A percentile compares a stretch with the other conserved stretches of the same genome.
Conservation (phyloP, 2,797 vertebrate species). For the Serranus cabrilla region DNA sequence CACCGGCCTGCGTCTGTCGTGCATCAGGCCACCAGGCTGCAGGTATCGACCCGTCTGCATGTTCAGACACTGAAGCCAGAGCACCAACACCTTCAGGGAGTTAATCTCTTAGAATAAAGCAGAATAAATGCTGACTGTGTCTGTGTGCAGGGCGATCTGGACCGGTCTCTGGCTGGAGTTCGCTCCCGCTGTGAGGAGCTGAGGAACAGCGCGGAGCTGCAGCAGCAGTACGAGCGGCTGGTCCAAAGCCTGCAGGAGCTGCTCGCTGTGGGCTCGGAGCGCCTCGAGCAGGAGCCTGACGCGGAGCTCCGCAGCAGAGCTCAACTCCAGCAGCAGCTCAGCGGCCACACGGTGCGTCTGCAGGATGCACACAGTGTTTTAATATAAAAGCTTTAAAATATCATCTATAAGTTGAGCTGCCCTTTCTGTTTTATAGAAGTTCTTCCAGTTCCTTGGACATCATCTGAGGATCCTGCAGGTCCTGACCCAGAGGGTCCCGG, state of each 20-base stretch:
- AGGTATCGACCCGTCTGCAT: too few relatives aligned
- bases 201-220: constrained; percentile 71
- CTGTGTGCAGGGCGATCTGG: constrained; percentile 84
- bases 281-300: constrained; percentile 69
- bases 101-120: too few relatives aligned
- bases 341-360: constrained; percentile 87
- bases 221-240: constrained; percentile 83
- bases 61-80: too few relatives aligned
- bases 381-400: neutral
- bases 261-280: constrained; percentile 82
- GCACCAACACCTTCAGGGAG: too few relatives aligned
- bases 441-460: constrained; percentile 86
- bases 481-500: constrained; percentile 77
- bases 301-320: constrained; percentile 72
- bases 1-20: constrained; percentile 75
- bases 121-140: too few relatives aligned
- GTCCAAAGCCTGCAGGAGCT: constrained; percentile 83
- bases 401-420: fast-evolving
- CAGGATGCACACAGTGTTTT: too few relatives aligned
- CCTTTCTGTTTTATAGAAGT: constrained; percentile 77
- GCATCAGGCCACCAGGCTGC: constrained; percentile 86
- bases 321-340: constrained; percentile 82
- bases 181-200: constrained; percentile 75
- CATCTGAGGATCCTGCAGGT: constrained; percentile 80
- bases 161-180: constrained; percentile 82